Conservation (phyloP, 2,797 vertebrate species). For the Acridotheres tristis region DNA sequence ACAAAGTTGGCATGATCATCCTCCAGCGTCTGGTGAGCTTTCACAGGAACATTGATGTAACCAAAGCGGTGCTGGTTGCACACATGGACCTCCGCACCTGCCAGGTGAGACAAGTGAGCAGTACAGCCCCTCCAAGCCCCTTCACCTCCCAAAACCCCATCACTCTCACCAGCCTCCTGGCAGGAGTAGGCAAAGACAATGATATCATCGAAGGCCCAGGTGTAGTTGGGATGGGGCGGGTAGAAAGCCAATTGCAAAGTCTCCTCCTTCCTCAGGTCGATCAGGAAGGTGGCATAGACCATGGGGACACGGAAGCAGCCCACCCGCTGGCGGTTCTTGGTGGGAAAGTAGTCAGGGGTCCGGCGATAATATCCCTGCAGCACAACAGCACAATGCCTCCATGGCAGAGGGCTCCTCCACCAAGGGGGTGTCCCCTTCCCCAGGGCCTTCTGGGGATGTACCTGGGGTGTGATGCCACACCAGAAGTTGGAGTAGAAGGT, state of each 20-base stretch:
- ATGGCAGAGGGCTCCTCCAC: not conserved
- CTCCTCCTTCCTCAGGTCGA: conserved; percentile 86
- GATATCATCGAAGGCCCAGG: conserved; percentile 96
- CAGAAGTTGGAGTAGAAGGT: conserved; percentile 98
- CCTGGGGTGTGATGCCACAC: conserved; percentile 97
- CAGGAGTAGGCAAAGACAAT: conserved; percentile 95
- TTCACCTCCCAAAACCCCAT: fast-evolving
- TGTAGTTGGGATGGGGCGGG: conserved; percentile 90
- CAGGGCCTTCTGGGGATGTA: not conserved
- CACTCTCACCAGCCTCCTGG: conserved; percentile 82
- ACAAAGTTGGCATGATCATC: conserved; percentile 91
- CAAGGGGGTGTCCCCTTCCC: not conserved
- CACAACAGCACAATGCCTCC: not conserved
- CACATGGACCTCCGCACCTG: conserved; percentile 87
- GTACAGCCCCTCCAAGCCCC: too few relatives aligned
- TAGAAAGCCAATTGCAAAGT: conserved; percentile 86
- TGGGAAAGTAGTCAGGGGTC: conserved; percentile 94
- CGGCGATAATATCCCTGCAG: conserved; percentile 92
- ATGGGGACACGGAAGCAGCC: conserved; percentile 93
- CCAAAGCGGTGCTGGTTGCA: conserved; percentile 91
- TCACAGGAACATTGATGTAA: conserved; percentile 90
- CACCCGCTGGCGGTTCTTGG: conserved; percentile 85
- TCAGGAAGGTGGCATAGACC: conserved; percentile 91
- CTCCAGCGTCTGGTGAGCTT: conserved; percentile 87
- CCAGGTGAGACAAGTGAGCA: not conserved